These are phyloP conservation scores for Xestobium rufovillosum DNA, from an alignment of 2,888 invertebrate species.

Conservation along the genomic window DNA sequence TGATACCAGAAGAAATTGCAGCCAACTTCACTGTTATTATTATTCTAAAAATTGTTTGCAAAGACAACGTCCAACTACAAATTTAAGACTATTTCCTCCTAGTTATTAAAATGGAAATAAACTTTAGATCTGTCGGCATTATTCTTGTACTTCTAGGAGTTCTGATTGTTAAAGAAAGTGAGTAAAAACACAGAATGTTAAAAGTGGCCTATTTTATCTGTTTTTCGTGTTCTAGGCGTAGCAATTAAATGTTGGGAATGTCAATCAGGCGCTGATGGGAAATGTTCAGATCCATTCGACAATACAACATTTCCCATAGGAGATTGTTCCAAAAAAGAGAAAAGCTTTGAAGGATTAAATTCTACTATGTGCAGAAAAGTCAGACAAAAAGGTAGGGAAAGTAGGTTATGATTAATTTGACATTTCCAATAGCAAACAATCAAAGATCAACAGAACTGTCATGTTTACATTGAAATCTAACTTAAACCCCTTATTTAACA, in stretches of 20 bases:
- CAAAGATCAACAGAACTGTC: neutral
- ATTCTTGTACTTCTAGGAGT: too few species aligned
- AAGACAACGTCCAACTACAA: too few species aligned
- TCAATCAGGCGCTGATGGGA: conserved; percentile 79
- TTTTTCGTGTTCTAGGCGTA: conserved; percentile 44
- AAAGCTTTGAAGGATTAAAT: conserved; percentile 59
- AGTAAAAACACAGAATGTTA: too few species aligned
- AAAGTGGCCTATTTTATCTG: neutral
- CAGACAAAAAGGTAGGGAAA: conserved; percentile 84
- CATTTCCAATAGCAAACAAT: neutral
- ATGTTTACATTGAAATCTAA: neutral
- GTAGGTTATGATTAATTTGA: conserved; percentile 7
- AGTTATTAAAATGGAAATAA: too few species aligned
- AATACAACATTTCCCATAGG: conserved; percentile 80
- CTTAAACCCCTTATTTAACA: conserved; percentile 39
- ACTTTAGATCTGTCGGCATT: too few species aligned
- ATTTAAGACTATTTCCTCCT: too few species aligned
- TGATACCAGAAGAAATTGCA: too few species aligned
- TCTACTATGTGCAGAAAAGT: conserved; percentile 89
- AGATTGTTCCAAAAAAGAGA: conserved; percentile 47
- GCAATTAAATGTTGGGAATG: conserved; percentile 88
- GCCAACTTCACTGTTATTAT: too few species aligned
- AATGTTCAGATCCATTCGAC: conserved; percentile 89
- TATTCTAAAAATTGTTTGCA: too few species aligned
- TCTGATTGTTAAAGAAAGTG: too few species aligned